These are phyloP conservation scores for Notolepis coatsorum DNA, from an alignment of 2,797 vertebrate species.

Conservation along the genomic window DNA sequence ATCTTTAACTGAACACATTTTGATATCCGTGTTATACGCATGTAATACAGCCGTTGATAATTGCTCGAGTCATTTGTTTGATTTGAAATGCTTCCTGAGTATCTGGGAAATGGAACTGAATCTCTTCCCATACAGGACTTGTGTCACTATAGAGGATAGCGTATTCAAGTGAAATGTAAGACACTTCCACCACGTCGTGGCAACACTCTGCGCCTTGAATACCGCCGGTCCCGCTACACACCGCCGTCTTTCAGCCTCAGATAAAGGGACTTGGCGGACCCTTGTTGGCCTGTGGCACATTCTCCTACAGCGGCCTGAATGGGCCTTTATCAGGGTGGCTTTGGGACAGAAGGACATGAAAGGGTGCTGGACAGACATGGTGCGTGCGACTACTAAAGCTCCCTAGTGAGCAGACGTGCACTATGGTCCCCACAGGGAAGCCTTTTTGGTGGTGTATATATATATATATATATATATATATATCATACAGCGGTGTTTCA, in stretches of 20 bases:
- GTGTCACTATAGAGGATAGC: conserved; percentile 8
- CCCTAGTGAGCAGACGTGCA: conserved; percentile 65
- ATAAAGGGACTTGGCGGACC: conserved; percentile 63
- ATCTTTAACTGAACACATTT: too few relatives aligned
- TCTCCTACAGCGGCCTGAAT: conserved; percentile 70
- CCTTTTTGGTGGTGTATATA: conserved; percentile 34
- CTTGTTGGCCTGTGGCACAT: conserved; percentile 65
- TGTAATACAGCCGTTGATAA: too few relatives aligned
- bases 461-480: too few relatives aligned
- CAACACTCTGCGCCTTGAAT: conserved; percentile 50
- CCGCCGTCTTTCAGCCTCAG: conserved; percentile 65
- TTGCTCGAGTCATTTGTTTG: too few relatives aligned
- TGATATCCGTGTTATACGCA: too few relatives aligned
- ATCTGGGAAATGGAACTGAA: neutral
- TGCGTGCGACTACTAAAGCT: conserved; percentile 78
- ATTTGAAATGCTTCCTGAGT: too few relatives aligned
- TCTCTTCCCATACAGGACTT: neutral
- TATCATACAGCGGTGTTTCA: too few relatives aligned
- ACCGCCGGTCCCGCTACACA: conserved; percentile 59
- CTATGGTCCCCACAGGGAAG: conserved; percentile 57
- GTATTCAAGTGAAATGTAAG: conserved; percentile 43
- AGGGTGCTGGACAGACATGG: conserved; percentile 67
- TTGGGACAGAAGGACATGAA: conserved; percentile 76
- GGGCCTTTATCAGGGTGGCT: conserved; percentile 73
- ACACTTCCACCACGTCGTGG: conserved; percentile 38